Conservation (phyloP, 2,797 vertebrate species). For the Sebastiscus albofasciatus region DNA sequence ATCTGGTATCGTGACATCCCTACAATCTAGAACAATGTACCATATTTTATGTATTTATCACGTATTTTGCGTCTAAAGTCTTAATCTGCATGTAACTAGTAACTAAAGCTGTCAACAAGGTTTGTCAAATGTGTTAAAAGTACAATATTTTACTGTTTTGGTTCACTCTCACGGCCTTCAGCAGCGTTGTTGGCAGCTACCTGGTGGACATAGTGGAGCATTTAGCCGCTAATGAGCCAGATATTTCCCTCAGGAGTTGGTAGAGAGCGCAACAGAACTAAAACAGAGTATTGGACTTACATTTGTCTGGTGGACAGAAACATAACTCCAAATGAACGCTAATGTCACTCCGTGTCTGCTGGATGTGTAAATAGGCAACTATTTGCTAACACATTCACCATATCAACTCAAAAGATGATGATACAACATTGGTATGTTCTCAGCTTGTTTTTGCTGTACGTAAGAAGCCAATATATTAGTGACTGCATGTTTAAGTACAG, state of each 20-base stretch:
- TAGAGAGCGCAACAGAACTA: background rate
- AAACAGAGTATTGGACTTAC: background rate
- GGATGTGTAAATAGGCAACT: background rate
- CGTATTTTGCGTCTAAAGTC: background rate
- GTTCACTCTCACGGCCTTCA: background rate
- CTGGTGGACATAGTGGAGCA: background rate
- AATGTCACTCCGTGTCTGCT: background rate
- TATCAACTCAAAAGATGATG: background rate
- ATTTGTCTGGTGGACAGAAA: background rate
- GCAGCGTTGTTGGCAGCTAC: background rate
- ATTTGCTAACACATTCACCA: background rate
- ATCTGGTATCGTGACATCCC: too few species aligned
- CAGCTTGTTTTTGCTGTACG: background rate
- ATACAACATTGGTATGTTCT: background rate
- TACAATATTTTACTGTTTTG: background rate
- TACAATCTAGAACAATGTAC: background rate
- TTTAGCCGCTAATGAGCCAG: background rate
- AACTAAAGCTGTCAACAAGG: background rate
- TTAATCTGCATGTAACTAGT: background rate
- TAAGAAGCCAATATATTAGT: background rate
- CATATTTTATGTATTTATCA: background rate
- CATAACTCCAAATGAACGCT: background rate
- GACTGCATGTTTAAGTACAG: background rate
- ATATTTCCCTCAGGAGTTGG: background rate
- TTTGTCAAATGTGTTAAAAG: background rate